Base-by-base conservation (phyloP, 2,113 vertebrate genomes). In the Ochotona curzoniae region DNA sequence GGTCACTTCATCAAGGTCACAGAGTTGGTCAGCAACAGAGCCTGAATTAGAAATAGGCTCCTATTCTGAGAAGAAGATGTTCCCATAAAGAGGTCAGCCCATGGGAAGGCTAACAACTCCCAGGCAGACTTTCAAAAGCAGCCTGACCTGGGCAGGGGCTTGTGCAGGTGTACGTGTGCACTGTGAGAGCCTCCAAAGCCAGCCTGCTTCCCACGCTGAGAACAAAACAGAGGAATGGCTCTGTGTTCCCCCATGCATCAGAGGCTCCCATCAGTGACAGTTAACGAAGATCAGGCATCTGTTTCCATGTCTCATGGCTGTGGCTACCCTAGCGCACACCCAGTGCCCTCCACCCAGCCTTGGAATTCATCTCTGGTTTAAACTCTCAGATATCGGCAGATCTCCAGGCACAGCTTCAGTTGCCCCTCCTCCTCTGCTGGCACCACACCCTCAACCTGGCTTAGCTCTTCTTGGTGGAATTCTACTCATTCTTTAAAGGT, bases 1-100 rank as follows among this genome's bases (percentile, higher is more conserved):
- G 71, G 66, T 54, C 35, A 83, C 51, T n/a, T 81, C 61, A 71
- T 30, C 47, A 67, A 87, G n/a, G 83, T 47, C 38, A 85, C 74
- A 79, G 63, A 23, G 21, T n/a, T 28, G 88, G 47, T 60, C 61
- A 5, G 35, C 2, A 2, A 75, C n/a, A 54, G 38, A 35, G 73
- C 47, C 49, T 18, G 35, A 32, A 64, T 60, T n/a, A 54, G 75
- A 91, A 70, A 54, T 1, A 1, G 49, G 30, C 10, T 80, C 35
- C n/a, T 87, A 18, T 7, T 17, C 60, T 51, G 44, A 11, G 25
- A 75, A 8, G 49, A 35, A 78, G 12, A 60, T 57, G 67, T 9
- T 32, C 21, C 28, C 54, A 26, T 30, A 30, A 38, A 71, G 11
- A 64, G 11, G 23, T 23, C n/a, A 89, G 30, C 30, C n/a, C 6